phyloP scores from a whole-genome alignment of 2,888 invertebrate species.

The Agonopterix subpropinquella region DNA sequence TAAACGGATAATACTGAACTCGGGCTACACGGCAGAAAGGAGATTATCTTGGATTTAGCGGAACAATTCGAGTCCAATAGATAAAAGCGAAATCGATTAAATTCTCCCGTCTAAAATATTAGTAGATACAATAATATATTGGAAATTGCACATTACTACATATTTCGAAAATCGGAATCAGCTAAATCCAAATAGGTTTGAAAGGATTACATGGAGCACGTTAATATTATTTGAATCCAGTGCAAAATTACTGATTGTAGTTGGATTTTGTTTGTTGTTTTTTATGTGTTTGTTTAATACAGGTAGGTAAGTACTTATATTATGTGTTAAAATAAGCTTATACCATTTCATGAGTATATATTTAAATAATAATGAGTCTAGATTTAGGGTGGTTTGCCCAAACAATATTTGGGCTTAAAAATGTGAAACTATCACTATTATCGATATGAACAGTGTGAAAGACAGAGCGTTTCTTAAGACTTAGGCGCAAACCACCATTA shows the following conservation, averaged over 20 bases:
- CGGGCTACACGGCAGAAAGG: slow-evolving; percentile 43
- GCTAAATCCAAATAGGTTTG: slow-evolving; percentile 39
- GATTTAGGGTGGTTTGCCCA: no score
- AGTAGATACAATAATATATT: slow-evolving; percentile 3
- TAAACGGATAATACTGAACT: slow-evolving; percentile 49
- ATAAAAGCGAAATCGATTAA: slow-evolving; percentile 52
- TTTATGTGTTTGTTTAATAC: no score
- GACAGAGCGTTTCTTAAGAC: no score
- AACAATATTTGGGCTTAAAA: no score
- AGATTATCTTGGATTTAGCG: slow-evolving; percentile 57
- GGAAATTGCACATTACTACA: neutral
- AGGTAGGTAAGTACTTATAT: no score
- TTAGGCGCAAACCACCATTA: no score
- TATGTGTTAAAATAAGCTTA: no score
- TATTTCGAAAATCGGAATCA: slow-evolving; percentile 9
- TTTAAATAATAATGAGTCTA: no score
- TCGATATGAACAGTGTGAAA: no score
- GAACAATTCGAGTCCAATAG: slow-evolving; percentile 47
- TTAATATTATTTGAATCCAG: slow-evolving; percentile 46
- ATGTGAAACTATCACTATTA: no score
- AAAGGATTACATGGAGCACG: slow-evolving; percentile 44
- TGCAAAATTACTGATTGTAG: slow-evolving; percentile 24
- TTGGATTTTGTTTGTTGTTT: neutral
- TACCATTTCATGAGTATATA: no score
- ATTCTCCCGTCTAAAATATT: slow-evolving; percentile 26